A percentile compares a stretch with the other conserved stretches of the same genome.
phyloP scores from a whole-genome alignment of 2,113 vertebrate genomes.

The Xyliphius kryptos region DNA sequence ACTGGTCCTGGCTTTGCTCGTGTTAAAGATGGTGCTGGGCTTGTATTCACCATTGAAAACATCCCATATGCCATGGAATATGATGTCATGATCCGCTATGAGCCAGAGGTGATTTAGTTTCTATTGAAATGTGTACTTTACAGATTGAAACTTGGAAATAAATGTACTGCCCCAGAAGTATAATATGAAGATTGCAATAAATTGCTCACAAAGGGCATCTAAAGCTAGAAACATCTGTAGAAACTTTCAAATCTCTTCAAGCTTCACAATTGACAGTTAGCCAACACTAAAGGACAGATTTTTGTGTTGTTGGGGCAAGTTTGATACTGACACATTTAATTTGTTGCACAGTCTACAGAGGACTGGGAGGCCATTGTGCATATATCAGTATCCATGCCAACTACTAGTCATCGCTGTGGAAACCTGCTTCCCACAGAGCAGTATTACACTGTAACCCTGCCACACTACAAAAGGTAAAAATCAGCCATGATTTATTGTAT shows the following conservation, averaged over 20 bases:
- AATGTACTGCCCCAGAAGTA: too few relatives aligned
- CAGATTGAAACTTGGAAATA: too few relatives aligned
- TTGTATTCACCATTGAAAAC: constrained; percentile 71
- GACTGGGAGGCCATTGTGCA: constrained; percentile 80
- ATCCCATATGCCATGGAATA: constrained; percentile 80
- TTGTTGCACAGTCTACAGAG: constrained; percentile 68
- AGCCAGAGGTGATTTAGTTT: constrained; percentile 66
- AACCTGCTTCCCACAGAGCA: constrained; percentile 79
- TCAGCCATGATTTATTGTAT: not conserved
- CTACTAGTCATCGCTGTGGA: constrained; percentile 71
- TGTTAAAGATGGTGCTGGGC: constrained; percentile 73
- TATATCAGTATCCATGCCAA: constrained; percentile 67
- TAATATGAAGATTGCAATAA: too few relatives aligned
- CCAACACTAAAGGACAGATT: not conserved
- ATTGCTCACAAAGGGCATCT: too few relatives aligned
- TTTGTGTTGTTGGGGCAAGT: not conserved
- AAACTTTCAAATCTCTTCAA: too few relatives aligned
- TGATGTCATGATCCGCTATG: constrained; percentile 76
- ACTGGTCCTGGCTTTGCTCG: constrained; percentile 71
- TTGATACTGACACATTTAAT: too few relatives aligned
- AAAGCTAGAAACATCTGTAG: too few relatives aligned
- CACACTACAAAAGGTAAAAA: constrained; percentile 67
- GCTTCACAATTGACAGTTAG: too few relatives aligned
- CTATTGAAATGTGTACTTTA: too few relatives aligned
- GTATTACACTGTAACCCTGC: constrained; percentile 68